Percentiles rank a stretch among this genome's conserved stretches.
phyloP scores from a whole-genome alignment of 2,888 invertebrate species.

The Imbricaverruca yamaguchii region DNA sequence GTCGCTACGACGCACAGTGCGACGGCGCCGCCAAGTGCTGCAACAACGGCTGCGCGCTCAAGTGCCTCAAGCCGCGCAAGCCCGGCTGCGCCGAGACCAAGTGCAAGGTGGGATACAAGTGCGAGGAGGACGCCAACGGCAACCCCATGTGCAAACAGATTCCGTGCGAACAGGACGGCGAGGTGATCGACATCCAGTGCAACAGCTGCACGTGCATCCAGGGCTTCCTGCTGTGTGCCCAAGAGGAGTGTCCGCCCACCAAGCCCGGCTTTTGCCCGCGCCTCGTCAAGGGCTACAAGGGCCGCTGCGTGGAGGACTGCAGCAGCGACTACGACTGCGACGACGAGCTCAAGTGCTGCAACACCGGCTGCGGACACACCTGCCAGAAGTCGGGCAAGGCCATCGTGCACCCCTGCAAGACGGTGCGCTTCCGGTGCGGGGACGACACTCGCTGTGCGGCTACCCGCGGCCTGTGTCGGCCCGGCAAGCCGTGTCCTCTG shows the following conservation, averaged over 20 bases:
- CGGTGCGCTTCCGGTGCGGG: conserved; percentile 15
- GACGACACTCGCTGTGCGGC: conserved; percentile 19
- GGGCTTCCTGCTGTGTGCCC: conserved; percentile 19
- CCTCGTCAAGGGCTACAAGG: conserved; percentile 17
- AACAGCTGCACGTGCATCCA: conserved; percentile 22
- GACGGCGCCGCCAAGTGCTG: conserved; percentile 11
- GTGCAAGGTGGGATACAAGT: conserved; percentile 20
- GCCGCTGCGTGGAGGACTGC: conserved; percentile 19
- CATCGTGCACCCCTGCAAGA: conserved; percentile 13
- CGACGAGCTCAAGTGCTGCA: conserved; percentile 3
- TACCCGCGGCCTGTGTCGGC: conserved; percentile 9
- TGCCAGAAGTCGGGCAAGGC: conserved; percentile 5
- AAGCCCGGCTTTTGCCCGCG: conserved; percentile 19
- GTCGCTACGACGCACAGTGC: background rate
- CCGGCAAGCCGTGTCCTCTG: conserved; percentile 12
- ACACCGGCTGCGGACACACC: conserved; percentile 21
- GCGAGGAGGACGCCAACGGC: background rate
- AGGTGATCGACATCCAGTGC: conserved; percentile 19
- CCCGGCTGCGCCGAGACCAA: conserved; percentile 8
- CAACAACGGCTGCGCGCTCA: conserved; percentile 3
- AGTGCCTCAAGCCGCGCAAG: background rate
- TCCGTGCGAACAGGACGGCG: conserved; percentile 17
- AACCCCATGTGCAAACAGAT: conserved; percentile 2
- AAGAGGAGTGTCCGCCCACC: conserved; percentile 3
- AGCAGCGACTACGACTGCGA: conserved; percentile 15